These are phyloP conservation scores for Agrenia bidenticulata DNA, from an alignment of 2,888 invertebrate species.

Conservation along the genomic window DNA sequence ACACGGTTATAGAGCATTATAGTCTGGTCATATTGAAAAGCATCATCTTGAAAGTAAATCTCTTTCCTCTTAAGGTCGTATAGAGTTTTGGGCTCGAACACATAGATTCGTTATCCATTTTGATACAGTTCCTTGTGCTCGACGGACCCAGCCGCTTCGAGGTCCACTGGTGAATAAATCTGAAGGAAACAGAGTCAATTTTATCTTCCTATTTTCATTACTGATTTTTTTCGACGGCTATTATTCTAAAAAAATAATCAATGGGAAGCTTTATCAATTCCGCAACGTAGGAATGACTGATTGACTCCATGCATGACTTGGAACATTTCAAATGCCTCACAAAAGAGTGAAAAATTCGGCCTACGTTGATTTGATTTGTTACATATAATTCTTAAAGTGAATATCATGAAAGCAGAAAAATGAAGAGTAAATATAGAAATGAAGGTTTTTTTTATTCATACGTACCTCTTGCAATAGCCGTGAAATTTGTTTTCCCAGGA, in stretches of 20 bases:
- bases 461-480: conserved; percentile 27
- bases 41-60: too few species aligned
- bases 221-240: background rate
- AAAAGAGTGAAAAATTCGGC: too few species aligned
- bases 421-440: too few species aligned
- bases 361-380: too few species aligned
- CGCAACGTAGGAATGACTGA: too few species aligned
- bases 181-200: conserved; percentile 1
- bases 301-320: too few species aligned
- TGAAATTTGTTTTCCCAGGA: conserved; percentile 20
- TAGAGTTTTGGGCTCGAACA: conserved; percentile 49
- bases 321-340: too few species aligned
- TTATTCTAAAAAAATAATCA: background rate
- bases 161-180: conserved; percentile 14
- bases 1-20: too few species aligned
- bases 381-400: too few species aligned
- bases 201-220: background rate
- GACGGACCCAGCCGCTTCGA: conserved; percentile 34
- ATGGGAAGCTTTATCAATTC: background rate
- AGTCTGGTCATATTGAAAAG: too few species aligned
- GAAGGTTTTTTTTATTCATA: too few species aligned
- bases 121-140: conserved; percentile 51
- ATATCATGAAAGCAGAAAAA: too few species aligned
- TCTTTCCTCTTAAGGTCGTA: conserved; percentile 39
- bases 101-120: conserved; percentile 53